phyloP scores from a whole-genome alignment of 2,888 invertebrate genomes.

The Erebia aethiops region DNA sequence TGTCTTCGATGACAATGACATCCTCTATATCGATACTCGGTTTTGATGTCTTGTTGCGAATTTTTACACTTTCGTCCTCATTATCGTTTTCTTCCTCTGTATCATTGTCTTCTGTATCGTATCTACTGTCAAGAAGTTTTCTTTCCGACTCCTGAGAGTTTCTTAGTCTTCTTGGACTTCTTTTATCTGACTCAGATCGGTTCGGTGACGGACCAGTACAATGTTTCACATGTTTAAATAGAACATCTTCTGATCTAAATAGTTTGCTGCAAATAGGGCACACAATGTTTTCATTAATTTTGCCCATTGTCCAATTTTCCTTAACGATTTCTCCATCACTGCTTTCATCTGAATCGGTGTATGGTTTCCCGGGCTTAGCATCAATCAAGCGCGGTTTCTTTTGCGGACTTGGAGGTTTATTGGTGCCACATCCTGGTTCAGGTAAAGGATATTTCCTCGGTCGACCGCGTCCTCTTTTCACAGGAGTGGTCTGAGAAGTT shows the following conservation, averaged over 20 bases:
- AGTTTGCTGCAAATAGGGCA: constrained; percentile 78
- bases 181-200: constrained; percentile 70
- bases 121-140: constrained; percentile 57
- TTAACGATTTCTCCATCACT: constrained; percentile 60
- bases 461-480: constrained; percentile 73
- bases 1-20: constrained; percentile 64
- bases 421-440: constrained; percentile 51
- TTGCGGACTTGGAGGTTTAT: constrained; percentile 60
- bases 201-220: constrained; percentile 76
- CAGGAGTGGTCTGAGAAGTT: constrained; percentile 57
- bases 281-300: constrained; percentile 78
- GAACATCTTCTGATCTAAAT: constrained; percentile 78
- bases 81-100: neutral
- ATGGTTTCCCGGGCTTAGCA: constrained; percentile 53
- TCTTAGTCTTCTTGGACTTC: constrained; percentile 58
- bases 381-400: constrained; percentile 69
- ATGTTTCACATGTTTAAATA: constrained; percentile 80
- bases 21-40: constrained; percentile 48
- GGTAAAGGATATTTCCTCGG: constrained; percentile 74
- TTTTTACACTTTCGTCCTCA: constrained; percentile 46
- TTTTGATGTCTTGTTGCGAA: neutral
- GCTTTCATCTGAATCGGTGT: constrained; percentile 57
- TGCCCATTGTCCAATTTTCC: constrained; percentile 81
- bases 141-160: constrained; percentile 61
- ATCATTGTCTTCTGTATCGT: constrained; percentile 57